Evolutionary conservation across 2,113 vertebrate genomes (phyloP).

Genomic region (Cyrtonyx montezumae): DNA sequence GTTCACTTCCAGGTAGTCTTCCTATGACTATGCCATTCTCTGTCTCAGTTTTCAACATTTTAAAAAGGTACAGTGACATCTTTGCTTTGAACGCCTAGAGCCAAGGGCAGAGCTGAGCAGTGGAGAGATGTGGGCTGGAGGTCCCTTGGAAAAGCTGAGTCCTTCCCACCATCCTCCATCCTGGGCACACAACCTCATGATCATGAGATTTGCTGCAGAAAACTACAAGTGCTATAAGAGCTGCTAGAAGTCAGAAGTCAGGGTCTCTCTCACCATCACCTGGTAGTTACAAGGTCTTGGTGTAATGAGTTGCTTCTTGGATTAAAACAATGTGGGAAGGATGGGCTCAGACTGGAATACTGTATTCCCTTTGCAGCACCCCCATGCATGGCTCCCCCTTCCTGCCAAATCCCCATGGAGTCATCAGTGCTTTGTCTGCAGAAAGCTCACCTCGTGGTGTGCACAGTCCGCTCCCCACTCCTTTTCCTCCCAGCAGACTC

Average conservation of each 20-base stretch:
- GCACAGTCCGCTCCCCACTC: rapidly evolving
- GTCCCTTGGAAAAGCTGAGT: background rate
- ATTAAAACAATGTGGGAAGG: background rate
- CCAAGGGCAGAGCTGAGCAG: background rate
- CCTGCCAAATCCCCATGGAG: background rate
- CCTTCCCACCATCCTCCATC: background rate
- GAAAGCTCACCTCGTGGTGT: background rate
- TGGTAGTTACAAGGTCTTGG: background rate
- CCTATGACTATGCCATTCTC: background rate
- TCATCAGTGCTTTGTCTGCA: background rate
- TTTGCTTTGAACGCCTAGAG: background rate
- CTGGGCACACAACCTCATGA: background rate
- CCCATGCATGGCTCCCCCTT: background rate
- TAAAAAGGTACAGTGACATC: background rate
- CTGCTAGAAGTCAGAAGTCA: background rate
- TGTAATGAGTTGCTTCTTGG: background rate
- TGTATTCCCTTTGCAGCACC: background rate
- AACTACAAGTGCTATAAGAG: background rate
- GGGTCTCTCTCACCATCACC: background rate
- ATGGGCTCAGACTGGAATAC: background rate
- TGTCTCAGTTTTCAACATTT: background rate
- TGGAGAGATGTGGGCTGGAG: background rate
- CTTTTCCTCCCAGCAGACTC: background rate
- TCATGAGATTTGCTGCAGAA: background rate
- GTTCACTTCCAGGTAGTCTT: background rate